Base-by-base conservation (phyloP, 1,140 invertebrate species). In the Schlechtendalia chinensis region DNA sequence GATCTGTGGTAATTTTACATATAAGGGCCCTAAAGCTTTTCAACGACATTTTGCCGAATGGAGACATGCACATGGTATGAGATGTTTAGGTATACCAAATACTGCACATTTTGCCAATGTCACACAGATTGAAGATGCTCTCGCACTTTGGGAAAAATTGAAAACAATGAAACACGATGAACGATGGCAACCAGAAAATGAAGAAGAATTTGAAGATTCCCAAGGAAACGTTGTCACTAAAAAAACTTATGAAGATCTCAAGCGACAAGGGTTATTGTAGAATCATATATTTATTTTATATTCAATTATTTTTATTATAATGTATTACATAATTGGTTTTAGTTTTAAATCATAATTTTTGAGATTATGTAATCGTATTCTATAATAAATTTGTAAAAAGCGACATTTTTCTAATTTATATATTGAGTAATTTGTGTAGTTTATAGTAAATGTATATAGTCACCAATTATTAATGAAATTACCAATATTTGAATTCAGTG, bases 41-140 rank as follows among this genome's bases (percentile, higher is more conserved):
- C 98, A 99, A 86, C 89, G 96, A 74, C 98, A 99, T 88, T 99
- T 99, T 89, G 96, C 97, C 2, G 98, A 99, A 87, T 99, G 98
- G 97, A 88, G 98, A 75, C 98, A 99, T 88, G 97, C 98, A 47
- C 97, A 99, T 87, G 98, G 98, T 22, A 99, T 99, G 98, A 88
- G 96, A 71, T 99, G 98, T 87, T 88, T 99, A 3, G 97, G 98
- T 11, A 99, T 99, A 84, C 98, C 98, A 1, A 99, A 99, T 86
- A 99, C 98, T 0, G 97, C 98, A 14, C 98, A 99, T 89, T 99
- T 99, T 89, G 97, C 98, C 12, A 99, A 99, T 87, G 97, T 99
- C 10, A 99, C 98, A 11, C 94, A 97, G 84, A 99, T 99, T 85
- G 97, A 99, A 87, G 98, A 99, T 88, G 98, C 98, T 6, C 88